These are phyloP conservation scores for Piprites chloris DNA, from an alignment of 2,113 vertebrate genomes.

Conservation along the genomic window DNA sequence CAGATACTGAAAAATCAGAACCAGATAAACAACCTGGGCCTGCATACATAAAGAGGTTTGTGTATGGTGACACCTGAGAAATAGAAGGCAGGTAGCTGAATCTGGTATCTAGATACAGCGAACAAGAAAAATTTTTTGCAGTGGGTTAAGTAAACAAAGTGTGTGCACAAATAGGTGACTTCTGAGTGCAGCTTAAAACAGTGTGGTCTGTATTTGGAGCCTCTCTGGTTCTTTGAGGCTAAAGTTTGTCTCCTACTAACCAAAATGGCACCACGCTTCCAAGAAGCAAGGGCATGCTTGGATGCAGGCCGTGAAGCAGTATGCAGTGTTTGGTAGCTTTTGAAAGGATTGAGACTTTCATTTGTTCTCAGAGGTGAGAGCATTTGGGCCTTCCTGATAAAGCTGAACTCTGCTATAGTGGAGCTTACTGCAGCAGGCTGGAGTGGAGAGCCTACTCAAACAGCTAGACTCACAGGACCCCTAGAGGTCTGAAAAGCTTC, in stretches of 20 bases:
- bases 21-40: neutral
- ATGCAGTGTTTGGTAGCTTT: neutral
- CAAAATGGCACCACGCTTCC: neutral
- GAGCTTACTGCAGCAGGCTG: neutral
- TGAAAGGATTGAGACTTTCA: neutral
- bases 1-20: neutral
- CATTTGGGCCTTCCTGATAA: neutral
- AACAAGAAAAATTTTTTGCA: neutral
- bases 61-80: neutral
- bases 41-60: neutral
- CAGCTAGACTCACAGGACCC: neutral
- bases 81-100: neutral
- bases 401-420: neutral
- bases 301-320: neutral
- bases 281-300: neutral
- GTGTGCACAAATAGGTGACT: neutral
- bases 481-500: neutral
- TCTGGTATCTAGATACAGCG: neutral
- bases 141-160: neutral
- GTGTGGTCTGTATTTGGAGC: neutral
- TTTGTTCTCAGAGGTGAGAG: neutral
- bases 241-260: neutral
- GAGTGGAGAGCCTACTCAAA: neutral
- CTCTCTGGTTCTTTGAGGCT: neutral
- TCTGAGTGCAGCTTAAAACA: neutral